Conservation (phyloP, 1,140 invertebrate genomes). For the Meloidogyne hapla region DNA sequence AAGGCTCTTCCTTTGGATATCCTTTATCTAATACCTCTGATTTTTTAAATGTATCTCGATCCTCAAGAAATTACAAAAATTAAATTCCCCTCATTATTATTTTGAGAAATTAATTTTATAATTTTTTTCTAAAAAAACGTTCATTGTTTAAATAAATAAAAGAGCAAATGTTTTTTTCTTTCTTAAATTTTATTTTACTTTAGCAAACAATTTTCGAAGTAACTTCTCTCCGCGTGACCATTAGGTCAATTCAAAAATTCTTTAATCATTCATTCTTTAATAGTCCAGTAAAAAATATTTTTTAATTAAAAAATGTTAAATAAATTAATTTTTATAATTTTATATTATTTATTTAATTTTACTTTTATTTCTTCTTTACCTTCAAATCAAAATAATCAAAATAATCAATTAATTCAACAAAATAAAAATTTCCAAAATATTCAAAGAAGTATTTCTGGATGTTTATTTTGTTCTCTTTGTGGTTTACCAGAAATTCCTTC, state of each 20-base stretch:
- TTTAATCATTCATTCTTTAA: too few species aligned
- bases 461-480: slow-evolving; percentile 1
- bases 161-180: too few species aligned
- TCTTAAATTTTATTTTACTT: too few species aligned
- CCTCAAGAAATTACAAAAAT: too few species aligned
- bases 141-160: too few species aligned
- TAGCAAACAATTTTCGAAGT: background rate
- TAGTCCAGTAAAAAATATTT: background rate
- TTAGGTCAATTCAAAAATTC: background rate
- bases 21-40: too few species aligned
- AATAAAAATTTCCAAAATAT: slow-evolving; percentile 3
- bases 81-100: too few species aligned
- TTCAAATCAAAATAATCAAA: background rate
- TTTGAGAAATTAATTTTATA: too few species aligned
- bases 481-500: background rate
- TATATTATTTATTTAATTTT: background rate
- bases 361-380: background rate
- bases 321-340: background rate
- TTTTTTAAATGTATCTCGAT: too few species aligned
- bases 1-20: too few species aligned
- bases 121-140: too few species aligned
- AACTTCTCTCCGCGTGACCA: background rate
- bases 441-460: background rate
- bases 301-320: background rate
- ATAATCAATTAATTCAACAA: background rate